Percentiles rank a stretch among this genome's conserved stretches.
These are phyloP conservation scores for Spheniscus humboldti DNA, from an alignment of 2,797 vertebrate genomes.

Conservation along the genomic window DNA sequence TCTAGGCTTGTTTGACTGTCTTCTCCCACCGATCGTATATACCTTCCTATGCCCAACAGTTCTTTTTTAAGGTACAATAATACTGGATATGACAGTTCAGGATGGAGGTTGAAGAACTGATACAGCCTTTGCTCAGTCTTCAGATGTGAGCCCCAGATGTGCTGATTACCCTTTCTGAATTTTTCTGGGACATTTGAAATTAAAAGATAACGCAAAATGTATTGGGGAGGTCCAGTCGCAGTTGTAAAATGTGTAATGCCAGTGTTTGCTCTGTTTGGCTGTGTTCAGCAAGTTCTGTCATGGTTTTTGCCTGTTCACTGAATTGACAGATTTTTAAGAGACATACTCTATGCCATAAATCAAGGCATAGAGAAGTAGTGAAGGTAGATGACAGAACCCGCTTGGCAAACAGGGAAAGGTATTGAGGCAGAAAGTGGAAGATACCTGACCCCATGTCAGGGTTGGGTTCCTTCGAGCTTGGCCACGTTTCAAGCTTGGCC, in stretches of 20 bases:
- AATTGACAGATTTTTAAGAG: neutral
- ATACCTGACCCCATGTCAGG: neutral
- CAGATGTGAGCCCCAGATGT: neutral
- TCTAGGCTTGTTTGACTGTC: neutral
- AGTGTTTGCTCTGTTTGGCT: neutral
- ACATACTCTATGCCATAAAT: fast-evolving
- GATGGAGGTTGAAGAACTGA: neutral
- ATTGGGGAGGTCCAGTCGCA: neutral
- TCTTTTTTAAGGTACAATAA: neutral
- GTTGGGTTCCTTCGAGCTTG: neutral
- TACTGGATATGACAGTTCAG: neutral
- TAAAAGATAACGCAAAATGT: neutral
- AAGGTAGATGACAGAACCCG: neutral
- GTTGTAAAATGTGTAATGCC: neutral
- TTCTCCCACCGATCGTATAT: neutral
- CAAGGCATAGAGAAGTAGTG: no score
- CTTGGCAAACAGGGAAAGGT: neutral
- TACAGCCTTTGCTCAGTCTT: neutral
- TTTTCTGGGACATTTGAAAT: neutral
- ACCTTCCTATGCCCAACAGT: neutral
- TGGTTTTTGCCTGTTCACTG: neutral
- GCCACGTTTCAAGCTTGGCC: neutral
- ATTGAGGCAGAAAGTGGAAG: neutral
- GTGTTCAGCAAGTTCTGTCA: neutral
- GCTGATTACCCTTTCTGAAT: neutral